Evolutionary conservation across 2,888 invertebrate genomes (phyloP), one percentile per base, ranked within the genome.

Genomic region (Petrophora chlorosata): DNA sequence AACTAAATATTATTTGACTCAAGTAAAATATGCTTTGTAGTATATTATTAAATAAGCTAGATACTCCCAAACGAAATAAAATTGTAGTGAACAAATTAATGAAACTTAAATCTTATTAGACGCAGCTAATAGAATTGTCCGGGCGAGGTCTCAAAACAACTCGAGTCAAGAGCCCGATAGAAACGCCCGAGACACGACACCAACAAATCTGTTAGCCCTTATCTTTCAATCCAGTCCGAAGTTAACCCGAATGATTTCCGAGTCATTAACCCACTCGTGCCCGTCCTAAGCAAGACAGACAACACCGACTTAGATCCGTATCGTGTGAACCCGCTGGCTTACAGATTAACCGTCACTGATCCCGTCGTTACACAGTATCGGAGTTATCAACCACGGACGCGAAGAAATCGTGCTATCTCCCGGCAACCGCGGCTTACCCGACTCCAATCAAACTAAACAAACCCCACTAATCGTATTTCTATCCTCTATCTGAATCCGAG

Each of bases 381-480:
- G 76, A 81, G 86, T 86, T 88, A 89, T 88, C 85, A 84, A 78
- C 85, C 82, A 77, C 80, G 76, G 78, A 79, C 77, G 77, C 81
- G 82, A 86, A 86, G 86, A 85, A 88, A 81, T 83, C 88, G 89
- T 86, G 89, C 87, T 80, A 83, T 89, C 85, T 85, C 73, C 66
- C 73, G 76, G 73, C 87, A 87, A 87, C 80, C 73, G 80, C 73
- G 82, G 86, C 79, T 88, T 85, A 87, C 75, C 65, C 64, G 70
- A 74, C 84, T 78, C 86, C 83, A 88, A 88, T 90, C 88, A 89
- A 85, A 90, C 85, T 89, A 88, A 88, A 85, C 85, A 88, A 87
- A 85, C 86, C 80, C 62, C 62, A 80, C 80, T 86, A 86, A 88
- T 87, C 82, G 85, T 75, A 84, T 82, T 85, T 83, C 85, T 85